phyloP scores from a whole-genome alignment of 2,888 invertebrate species.

The Sinopyrophorus schimmeli region DNA sequence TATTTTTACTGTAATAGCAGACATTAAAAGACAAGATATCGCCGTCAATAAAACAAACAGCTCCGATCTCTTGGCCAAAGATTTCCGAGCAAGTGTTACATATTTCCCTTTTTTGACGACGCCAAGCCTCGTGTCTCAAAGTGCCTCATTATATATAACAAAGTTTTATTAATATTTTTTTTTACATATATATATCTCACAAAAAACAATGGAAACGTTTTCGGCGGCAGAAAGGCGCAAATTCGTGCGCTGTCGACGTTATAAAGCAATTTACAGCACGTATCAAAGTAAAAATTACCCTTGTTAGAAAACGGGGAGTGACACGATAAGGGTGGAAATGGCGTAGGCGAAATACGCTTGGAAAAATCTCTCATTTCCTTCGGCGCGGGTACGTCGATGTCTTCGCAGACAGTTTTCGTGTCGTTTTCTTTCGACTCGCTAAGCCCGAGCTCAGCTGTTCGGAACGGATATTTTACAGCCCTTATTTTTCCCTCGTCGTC shows the following conservation, averaged over 20 bases:
- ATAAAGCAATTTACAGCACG: constrained; percentile 11
- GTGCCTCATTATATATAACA: constrained; percentile 23
- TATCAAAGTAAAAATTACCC: not conserved
- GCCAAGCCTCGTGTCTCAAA: too few species aligned
- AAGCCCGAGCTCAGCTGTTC: constrained; percentile 29
- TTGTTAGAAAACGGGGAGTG: not conserved
- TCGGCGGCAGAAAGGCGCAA: constrained; percentile 19
- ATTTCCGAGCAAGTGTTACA: not conserved
- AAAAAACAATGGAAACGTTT: too few species aligned
- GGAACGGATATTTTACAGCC: constrained; percentile 27
- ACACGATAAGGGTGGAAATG: constrained; percentile 14
- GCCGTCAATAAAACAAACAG: not conserved
- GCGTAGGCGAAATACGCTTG: constrained; percentile 5
- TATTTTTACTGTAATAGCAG: not conserved
- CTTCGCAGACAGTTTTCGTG: constrained; percentile 32
- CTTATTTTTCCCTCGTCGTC: constrained; percentile 7
- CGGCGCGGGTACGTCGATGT: constrained; percentile 28
- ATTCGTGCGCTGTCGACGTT: constrained; percentile 20
- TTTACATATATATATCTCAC: too few species aligned
- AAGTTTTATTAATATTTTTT: too few species aligned
- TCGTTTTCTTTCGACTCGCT: constrained; percentile 26
- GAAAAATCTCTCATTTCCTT: constrained; percentile 24
- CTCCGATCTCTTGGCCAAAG: constrained; percentile 1
- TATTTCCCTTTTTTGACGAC: constrained; percentile 7
- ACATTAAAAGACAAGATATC: not conserved